Evolutionary conservation across 1,140 invertebrate species (phyloP), one percentile per base, ranked within the genome.

Genomic region (Pissodes strobi): DNA sequence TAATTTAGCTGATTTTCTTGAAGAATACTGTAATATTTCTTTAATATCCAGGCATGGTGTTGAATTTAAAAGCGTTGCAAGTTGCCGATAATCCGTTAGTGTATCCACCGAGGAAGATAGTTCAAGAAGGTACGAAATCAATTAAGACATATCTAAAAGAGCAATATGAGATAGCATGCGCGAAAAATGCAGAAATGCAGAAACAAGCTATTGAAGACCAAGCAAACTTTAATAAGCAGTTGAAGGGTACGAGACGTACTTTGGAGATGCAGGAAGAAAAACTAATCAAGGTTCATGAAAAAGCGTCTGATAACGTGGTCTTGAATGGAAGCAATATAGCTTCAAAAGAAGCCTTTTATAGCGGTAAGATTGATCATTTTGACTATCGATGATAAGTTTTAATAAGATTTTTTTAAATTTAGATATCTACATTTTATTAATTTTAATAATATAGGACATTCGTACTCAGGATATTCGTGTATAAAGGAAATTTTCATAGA

Each of bases 41-140:
- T n/a, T n/a, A n/a, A n/a, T n/a, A n/a, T n/a, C n/a, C n/a, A 74
- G 74, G 73, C 41, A 46, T 69, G 15, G 59, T 74, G 1, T 61
- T 72, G 19, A 77, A 71, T 21, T 57, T 78, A 25, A 75, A 74
- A 69, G 73, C 72, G 8, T 48, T 78, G 9, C 75, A 77, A 64
- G n/a, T 78, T 18, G 66, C 74, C 1, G 68, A 71, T n/a, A 78
- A 78, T 66, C 76, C 76, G 12, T 25, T 78, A 23, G 58, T 55
- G 9, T 78, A 76, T 60, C 76, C 76, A 8, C 22, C 48, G 8
- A 41, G 37, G 18, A 59, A 67, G 39, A 45, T 77, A 4, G 46
- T 76, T 12, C 60, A 67, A 12, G 38, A 69, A 48, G 76, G 76
- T 3, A 68, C 72, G 2, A 60, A 70, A 58, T 62, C 59, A 2